Evolutionary conservation across 2,888 invertebrate species (phyloP), one percentile per base, ranked within the genome.

Genomic region (Thera obeliscata): DNA sequence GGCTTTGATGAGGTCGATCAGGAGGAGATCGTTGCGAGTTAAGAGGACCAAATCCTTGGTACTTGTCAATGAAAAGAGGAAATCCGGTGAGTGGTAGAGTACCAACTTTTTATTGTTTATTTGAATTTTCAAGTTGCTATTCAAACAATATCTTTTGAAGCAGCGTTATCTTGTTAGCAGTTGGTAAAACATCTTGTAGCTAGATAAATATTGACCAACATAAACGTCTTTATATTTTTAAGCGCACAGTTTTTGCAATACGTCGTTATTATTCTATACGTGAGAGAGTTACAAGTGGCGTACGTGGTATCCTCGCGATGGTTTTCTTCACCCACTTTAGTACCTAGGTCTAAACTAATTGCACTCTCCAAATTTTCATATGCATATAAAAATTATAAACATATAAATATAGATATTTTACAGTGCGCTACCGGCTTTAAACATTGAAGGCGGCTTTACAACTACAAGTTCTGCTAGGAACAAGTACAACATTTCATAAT

Each of bases 11-110:
- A 94, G 96, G 76, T 96, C 96, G 66, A 95, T 96, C 79, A 93
- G 96, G 73, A 89, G 96, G 71, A 91, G 96, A 75, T 96, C 96
- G 41, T 87, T 96, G 77, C 92, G 96, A 72, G 96, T 96, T 52
- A 96, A 96, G 87, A 94, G 96, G 80, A 96, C 96, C 76, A 96
- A 96, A 87, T 96, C 96, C 69, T 90, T 96, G 78, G 96, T 96
- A 41, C 94, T 96, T 64, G 95, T 96, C 73, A 95, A 95, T 73
- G 96, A 96, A 87, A 97, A 96, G 87, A 89, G 96, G 83, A 97
- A 97, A 92, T 96, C 96, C 88, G 96, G 96, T 97, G 95, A 96
- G 95, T 93, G 91, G 91, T 93, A 93, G 85, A 65, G 91, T 93
- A 91, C 87, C 78, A 70, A 52, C 73, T 72, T 73, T 74, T 74